A percentile compares a stretch with the other conserved stretches of the same genome.
These are phyloP conservation scores for Oophaga pumilio DNA, from an alignment of 2,113 vertebrate genomes.

Conservation along the genomic window DNA sequence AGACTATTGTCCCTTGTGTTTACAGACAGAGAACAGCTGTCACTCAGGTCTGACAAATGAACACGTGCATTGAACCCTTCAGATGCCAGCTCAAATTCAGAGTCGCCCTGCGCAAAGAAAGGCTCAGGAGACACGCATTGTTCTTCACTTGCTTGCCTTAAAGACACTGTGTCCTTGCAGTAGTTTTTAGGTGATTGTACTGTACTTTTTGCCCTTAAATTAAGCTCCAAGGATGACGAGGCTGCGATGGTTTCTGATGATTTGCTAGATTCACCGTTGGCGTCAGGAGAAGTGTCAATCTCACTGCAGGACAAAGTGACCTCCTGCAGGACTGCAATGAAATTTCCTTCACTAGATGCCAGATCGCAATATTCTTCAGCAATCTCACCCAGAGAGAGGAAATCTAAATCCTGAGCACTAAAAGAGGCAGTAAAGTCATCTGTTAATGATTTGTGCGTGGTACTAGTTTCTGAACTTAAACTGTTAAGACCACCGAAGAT, in stretches of 20 bases:
- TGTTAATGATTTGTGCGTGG: neutral
- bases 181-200: neutral
- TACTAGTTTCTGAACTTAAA: neutral
- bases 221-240: neutral
- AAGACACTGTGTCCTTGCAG: neutral
- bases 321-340: neutral
- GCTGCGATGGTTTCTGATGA: slow-evolving; percentile 4
- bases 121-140: neutral
- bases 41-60: slow-evolving; percentile 29
- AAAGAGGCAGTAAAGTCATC: neutral
- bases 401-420: neutral
- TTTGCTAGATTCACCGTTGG: neutral
- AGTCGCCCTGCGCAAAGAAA: neutral
- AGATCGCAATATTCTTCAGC: neutral
- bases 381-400: neutral
- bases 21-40: slow-evolving; percentile 12
- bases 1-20: slow-evolving; percentile 19
- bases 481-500: neutral
- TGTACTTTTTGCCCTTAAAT: neutral
- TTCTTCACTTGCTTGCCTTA: neutral
- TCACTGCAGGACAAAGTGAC: neutral
- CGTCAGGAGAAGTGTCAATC: neutral
- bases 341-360: neutral
- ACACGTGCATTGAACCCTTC: slow-evolving; percentile 58
- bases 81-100: slow-evolving; percentile 9